Conservation (phyloP, 2,113 vertebrate species). For the Zapornia atra region DNA sequence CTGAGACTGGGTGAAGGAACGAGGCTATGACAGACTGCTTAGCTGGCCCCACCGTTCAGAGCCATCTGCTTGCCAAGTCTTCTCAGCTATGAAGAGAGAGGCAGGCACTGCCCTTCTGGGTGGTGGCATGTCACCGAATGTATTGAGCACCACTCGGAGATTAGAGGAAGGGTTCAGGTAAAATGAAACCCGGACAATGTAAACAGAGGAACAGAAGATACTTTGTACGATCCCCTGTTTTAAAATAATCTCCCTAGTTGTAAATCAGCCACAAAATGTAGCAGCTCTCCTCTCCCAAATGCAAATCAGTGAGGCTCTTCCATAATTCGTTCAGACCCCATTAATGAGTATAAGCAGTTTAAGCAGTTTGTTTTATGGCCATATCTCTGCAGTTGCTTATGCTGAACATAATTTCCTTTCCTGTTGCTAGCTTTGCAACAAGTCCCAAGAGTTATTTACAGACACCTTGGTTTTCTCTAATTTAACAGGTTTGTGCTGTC, state of each 20-base stretch:
- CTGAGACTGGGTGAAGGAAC: conserved; percentile 11
- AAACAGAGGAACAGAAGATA: not conserved
- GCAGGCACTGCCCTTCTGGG: conserved; percentile 26
- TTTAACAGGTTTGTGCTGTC: conserved; percentile 59
- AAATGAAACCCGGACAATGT: not conserved
- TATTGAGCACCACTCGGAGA: not conserved
- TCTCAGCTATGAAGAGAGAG: not conserved
- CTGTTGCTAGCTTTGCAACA: conserved; percentile 48
- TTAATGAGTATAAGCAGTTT: conserved; percentile 29
- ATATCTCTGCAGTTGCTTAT: not conserved
- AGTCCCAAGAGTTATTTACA: conserved; percentile 51
- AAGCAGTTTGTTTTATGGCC: conserved; percentile 28
- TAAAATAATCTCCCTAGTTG: not conserved
- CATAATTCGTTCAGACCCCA: not conserved
- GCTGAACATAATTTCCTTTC: conserved; percentile 39
- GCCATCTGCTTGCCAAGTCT: conserved; percentile 57
- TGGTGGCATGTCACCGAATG: not conserved
- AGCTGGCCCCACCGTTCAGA: not conserved
- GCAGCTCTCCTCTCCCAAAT: not conserved
- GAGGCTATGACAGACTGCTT: conserved; percentile 35
- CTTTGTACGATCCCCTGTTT: not conserved
- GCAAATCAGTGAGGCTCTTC: not conserved
- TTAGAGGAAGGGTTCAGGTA: not conserved
- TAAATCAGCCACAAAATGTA: not conserved
- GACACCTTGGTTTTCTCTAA: conserved; percentile 52